Evolutionary conservation across 1,140 invertebrate genomes (phyloP).

Genomic region (Metaphire vulgaris): DNA sequence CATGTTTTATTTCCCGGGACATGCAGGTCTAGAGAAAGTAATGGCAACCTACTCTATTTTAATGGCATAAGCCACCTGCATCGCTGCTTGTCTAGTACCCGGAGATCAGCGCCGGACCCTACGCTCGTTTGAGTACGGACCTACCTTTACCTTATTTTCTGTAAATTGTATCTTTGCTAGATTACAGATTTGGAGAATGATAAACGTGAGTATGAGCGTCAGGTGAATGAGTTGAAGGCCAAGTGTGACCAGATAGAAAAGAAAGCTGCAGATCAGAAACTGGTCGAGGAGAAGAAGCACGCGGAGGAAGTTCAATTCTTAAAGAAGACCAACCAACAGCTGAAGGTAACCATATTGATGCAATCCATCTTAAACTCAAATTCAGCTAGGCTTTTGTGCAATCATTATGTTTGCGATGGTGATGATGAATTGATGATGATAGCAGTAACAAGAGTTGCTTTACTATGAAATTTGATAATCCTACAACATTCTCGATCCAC

Average conservation of each 20-base stretch:
- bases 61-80: too few species aligned
- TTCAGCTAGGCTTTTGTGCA: not conserved
- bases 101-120: too few species aligned
- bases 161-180: too few species aligned
- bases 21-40: too few species aligned
- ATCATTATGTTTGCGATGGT: not conserved
- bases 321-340: constrained; percentile 85
- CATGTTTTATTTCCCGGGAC: too few species aligned
- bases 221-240: constrained; percentile 71
- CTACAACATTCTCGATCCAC: not conserved
- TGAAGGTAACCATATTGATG: constrained; percentile 63
- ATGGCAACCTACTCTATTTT: too few species aligned
- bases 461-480: not conserved
- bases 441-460: not conserved
- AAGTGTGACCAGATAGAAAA: constrained; percentile 78
- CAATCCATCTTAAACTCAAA: constrained; percentile 14
- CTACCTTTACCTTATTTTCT: too few species aligned
- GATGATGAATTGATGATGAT: not conserved
- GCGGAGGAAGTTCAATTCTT: constrained; percentile 81
- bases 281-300: constrained; percentile 83
- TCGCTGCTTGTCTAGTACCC: too few species aligned
- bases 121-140: too few species aligned
- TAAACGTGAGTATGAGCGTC: constrained; percentile 68
- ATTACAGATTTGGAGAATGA: constrained; percentile 62
- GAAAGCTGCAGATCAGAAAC: constrained; percentile 70